Base-by-base conservation (phyloP, 64 coral and sea anemone species). In the Platygyra sinensis region DNA sequence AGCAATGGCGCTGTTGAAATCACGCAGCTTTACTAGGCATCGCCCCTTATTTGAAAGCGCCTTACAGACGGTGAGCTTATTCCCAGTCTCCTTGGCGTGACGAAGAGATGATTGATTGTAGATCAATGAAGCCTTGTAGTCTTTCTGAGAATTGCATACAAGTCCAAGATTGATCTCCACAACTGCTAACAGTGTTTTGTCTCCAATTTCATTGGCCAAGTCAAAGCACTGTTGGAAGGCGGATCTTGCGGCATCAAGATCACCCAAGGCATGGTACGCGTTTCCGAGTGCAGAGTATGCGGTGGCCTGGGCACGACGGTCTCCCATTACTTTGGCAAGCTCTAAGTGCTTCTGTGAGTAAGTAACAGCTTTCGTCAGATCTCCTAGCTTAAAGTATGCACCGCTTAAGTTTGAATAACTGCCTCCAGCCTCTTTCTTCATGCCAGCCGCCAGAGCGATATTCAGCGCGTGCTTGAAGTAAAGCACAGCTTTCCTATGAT, bases 311-410 rank as follows among this genome's bases (percentile, higher is more conserved):
- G 74, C 39, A 2, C 38, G 30, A 8, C 19, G 39, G 38, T 77
- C 39, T 77, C 74, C 74, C 74, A 50, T 77, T 77, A 52, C 74
- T 77, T 77, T 42, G 36, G 74, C 74, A 38, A 77, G 18, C 36
- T 73, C 9, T 13, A 73, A 73, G 32, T 77, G 74, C 74, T 50
- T 49, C 38, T 77, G 13, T 50, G 39, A 77, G 33, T n/a, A 77
- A 17, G 7, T 15, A 15, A 73, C n/a, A 28, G 71, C 71, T 73
- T 73, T 73, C 27, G n/a, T 73, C 14, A 28, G 71, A 9, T 73
- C 71, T 31, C 2, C 28, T n/a, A 73, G 71, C 29, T 73, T 73
- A 30, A 73, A 73, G 29, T 73, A 30, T 15, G 71, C 71, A 25
- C 71, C 4, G 29, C 71, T 73, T 15, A 73, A 73, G 27, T 73